A percentile compares a stretch with the other conserved stretches of the same genome.
phyloP scores from a whole-genome alignment of 2,888 invertebrate species.

The Disparrhopalites patrizii region DNA sequence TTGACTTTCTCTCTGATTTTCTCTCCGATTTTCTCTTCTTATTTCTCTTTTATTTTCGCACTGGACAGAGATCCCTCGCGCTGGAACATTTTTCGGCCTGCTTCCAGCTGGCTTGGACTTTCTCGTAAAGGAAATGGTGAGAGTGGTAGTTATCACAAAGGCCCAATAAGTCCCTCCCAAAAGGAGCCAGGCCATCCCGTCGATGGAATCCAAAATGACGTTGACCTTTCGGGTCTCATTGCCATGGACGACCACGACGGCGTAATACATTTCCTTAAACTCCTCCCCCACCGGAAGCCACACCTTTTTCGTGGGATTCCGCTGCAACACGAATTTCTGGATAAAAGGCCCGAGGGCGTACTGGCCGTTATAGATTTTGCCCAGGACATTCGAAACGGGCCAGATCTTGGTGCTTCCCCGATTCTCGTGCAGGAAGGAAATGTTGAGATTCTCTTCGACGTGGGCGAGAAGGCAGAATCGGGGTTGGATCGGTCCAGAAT shows the following conservation, averaged over 20 bases:
- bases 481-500: conserved; percentile 3
- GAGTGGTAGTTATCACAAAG: too few species aligned
- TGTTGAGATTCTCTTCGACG: conserved; percentile 4
- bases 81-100: too few species aligned
- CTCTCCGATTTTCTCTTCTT: too few species aligned
- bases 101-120: too few species aligned
- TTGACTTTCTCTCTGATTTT: too few species aligned
- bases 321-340: background rate
- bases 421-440: conserved; percentile 16
- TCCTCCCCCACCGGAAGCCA: conserved; percentile 16
- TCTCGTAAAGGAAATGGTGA: background rate
- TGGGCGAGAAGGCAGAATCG: background rate
- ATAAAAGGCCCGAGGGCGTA: conserved; percentile 3
- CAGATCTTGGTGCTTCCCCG: background rate
- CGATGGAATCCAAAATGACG: background rate
- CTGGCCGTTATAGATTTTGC: conserved; percentile 4
- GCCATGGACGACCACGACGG: conserved; percentile 1
- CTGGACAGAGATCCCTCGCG: too few species aligned
- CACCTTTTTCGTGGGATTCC: background rate
- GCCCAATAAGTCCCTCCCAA: background rate
- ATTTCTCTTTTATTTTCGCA: too few species aligned
- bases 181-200: background rate
- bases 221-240: background rate
- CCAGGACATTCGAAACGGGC: background rate
- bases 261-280: conserved; percentile 8